Percentiles rank a stretch among this genome's conserved stretches.
These are phyloP conservation scores for Cairina moschata DNA, from an alignment of 2,113 vertebrate genomes.

Conservation along the genomic window DNA sequence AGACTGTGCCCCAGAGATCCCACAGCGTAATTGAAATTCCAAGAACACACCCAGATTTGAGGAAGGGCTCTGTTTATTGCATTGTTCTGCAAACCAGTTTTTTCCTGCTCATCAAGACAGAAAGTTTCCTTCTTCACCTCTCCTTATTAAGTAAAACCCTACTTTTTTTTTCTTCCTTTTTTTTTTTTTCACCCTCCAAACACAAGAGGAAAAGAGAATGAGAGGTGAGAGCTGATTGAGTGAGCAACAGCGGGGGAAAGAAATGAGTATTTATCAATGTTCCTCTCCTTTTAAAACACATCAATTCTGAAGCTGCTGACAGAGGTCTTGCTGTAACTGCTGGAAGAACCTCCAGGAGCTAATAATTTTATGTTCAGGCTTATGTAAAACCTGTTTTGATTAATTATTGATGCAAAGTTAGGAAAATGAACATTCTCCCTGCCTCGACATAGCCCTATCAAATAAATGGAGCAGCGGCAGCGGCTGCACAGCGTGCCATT, in stretches of 20 bases:
- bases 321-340: slow-evolving; percentile 45
- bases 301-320: slow-evolving; percentile 49
- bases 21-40: slow-evolving; percentile 36
- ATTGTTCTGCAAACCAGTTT: background rate
- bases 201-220: background rate
- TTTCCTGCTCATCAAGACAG: background rate
- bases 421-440: slow-evolving; percentile 62
- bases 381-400: slow-evolving; percentile 74
- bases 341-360: slow-evolving; percentile 64
- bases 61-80: background rate
- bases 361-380: slow-evolving; percentile 70
- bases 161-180: background rate
- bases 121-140: background rate
- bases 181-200: background rate
- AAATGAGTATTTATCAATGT: slow-evolving; percentile 38
- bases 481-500: background rate
- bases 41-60: slow-evolving; percentile 9
- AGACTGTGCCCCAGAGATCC: background rate
- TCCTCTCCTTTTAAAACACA: slow-evolving; percentile 2
- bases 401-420: slow-evolving; percentile 78
- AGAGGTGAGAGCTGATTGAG: slow-evolving; percentile 25
- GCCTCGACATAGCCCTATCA: slow-evolving; percentile 45
- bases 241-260: slow-evolving; percentile 6
- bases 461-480: background rate
- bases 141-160: background rate